These are phyloP conservation scores for Pissodes strobi DNA, from an alignment of 1,140 invertebrate genomes.

Conservation along the genomic window DNA sequence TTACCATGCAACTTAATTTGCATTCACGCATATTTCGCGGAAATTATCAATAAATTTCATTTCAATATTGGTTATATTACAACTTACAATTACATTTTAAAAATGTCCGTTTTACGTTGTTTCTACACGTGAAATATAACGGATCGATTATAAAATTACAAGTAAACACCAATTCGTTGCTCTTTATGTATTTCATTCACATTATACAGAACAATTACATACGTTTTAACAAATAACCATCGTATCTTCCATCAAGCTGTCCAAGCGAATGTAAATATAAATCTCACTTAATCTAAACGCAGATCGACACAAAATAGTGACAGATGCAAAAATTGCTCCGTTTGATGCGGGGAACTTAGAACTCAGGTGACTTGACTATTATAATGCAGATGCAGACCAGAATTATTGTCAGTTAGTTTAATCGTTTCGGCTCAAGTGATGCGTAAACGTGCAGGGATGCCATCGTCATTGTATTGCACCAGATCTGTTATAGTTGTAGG, in stretches of 20 bases:
- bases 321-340: slow-evolving; percentile 29
- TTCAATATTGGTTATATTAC: too few species aligned
- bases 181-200: too few species aligned
- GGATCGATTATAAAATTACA: too few species aligned
- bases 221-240: not conserved
- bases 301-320: slow-evolving; percentile 22
- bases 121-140: too few species aligned
- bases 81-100: too few species aligned
- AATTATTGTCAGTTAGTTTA: slow-evolving; percentile 46
- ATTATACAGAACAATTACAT: not conserved
- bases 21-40: too few species aligned
- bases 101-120: too few species aligned
- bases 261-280: slow-evolving; percentile 13
- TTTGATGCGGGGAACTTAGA: slow-evolving; percentile 19
- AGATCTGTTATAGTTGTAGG: slow-evolving; percentile 35
- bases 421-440: slow-evolving; percentile 46
- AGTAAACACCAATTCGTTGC: too few species aligned
- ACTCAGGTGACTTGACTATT: slow-evolving; percentile 44
- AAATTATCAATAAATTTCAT: too few species aligned
- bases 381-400: slow-evolving; percentile 43
- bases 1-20: too few species aligned
- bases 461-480: slow-evolving; percentile 32
- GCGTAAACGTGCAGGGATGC: slow-evolving; percentile 41
- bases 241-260: not conserved
- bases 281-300: not conserved